phyloP scores from a whole-genome alignment of 92 coral and sea anemone species.

The Epizoanthus scotinus region DNA sequence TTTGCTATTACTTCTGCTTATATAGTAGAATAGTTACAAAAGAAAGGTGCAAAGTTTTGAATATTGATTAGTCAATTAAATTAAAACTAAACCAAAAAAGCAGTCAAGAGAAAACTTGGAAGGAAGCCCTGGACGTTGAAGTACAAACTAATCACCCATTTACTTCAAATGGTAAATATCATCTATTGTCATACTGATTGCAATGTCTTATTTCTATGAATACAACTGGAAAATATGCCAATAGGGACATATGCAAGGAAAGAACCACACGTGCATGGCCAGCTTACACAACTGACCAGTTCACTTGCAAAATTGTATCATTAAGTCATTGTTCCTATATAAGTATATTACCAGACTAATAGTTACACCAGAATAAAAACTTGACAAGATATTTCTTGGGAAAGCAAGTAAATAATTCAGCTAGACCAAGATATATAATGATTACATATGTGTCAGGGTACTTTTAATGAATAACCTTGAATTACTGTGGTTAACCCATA shows the following conservation, averaged over 20 bases:
- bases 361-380: neutral
- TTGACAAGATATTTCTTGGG: neutral
- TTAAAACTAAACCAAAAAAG: neutral
- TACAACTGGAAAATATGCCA: conserved; percentile 5
- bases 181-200: neutral
- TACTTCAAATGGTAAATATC: conserved; percentile 1
- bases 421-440: neutral
- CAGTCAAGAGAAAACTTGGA: neutral
- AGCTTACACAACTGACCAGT: neutral
- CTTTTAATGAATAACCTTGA: conserved; percentile 17
- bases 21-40: conserved; percentile 8
- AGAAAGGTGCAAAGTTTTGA: conserved; percentile 4
- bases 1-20: neutral
- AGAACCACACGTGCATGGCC: neutral
- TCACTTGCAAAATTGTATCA: conserved; percentile 11
- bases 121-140: neutral
- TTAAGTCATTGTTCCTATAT: too few relatives aligned
- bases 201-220: neutral
- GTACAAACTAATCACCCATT: neutral
- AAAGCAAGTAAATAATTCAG: neutral
- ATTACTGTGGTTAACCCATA: conserved; percentile 32
- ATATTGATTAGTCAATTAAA: conserved; percentile 6
- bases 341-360: neutral
- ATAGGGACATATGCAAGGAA: neutral
- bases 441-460: too few relatives aligned